These are phyloP conservation scores for Syrmaticus mikado DNA, from an alignment of 2,113 vertebrate genomes.

Conservation along the genomic window DNA sequence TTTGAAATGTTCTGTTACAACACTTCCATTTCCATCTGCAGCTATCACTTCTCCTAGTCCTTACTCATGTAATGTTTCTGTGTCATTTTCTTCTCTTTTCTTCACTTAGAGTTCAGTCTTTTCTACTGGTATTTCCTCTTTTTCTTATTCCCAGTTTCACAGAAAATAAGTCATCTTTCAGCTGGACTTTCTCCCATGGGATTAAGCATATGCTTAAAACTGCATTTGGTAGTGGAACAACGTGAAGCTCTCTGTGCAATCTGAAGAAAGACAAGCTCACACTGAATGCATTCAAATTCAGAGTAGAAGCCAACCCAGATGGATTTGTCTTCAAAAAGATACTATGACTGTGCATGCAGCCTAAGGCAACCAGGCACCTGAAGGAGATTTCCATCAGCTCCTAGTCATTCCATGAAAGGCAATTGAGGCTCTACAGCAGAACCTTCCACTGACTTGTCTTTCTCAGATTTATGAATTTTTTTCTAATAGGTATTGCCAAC, in stretches of 20 bases:
- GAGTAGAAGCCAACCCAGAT: neutral
- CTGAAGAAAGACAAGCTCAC: neutral
- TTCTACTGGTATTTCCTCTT: neutral
- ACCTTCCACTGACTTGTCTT: neutral
- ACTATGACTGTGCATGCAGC: neutral
- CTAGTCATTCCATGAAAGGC: neutral
- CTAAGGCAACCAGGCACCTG: neutral
- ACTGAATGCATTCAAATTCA: neutral
- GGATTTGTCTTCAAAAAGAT: neutral
- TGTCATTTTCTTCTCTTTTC: neutral
- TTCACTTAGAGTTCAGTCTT: neutral
- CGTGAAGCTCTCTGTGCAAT: neutral
- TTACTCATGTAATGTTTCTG: accelerated
- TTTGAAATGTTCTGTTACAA: neutral
- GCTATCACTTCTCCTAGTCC: neutral
- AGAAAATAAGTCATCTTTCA: neutral
- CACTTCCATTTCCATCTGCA: neutral
- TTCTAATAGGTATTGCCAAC: neutral
- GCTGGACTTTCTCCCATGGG: neutral
- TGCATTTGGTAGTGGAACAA: neutral
- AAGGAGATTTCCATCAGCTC: neutral
- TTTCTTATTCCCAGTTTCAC: neutral
- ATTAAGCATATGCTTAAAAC: neutral
- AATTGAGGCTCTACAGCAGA: accelerated
- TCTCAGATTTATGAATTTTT: neutral